Conservation (phyloP, 64 coral and sea anemone genomes). For the Acropora yongei region DNA sequence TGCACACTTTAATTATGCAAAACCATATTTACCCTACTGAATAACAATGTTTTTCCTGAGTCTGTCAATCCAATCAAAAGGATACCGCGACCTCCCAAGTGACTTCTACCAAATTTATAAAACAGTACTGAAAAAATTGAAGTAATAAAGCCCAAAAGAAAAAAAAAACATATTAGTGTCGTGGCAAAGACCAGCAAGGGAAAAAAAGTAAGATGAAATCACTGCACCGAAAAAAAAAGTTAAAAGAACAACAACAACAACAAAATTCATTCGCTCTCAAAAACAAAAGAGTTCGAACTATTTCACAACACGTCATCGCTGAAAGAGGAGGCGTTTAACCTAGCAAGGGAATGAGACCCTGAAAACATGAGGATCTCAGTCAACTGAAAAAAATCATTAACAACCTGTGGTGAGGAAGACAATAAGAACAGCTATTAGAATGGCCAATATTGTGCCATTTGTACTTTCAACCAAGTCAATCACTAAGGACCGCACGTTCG, state of each 20-base stretch:
- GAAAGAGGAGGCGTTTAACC: too few species aligned
- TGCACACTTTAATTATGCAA: not conserved
- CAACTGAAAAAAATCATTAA: not conserved
- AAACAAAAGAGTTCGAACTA: too few species aligned
- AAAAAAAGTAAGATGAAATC: too few species aligned
- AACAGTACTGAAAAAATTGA: constrained; percentile 64
- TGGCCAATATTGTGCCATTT: constrained; percentile 70
- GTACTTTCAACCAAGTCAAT: constrained; percentile 73
- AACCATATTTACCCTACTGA: constrained; percentile 69
- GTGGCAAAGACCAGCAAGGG: too few species aligned
- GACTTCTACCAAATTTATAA: constrained; percentile 62
- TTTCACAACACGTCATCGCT: too few species aligned
- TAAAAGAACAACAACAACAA: too few species aligned
- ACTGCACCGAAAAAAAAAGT: too few species aligned
- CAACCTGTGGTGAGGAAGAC: constrained; percentile 86
- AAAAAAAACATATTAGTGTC: not conserved
- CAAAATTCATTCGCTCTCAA: too few species aligned
- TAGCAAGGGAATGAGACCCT: not conserved
- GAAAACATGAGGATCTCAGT: not conserved
- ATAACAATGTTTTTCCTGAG: constrained; percentile 93
- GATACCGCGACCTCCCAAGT: constrained; percentile 65
- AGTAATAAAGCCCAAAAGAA: not conserved
- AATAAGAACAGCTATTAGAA: constrained; percentile 69
- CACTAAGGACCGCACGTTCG: constrained; percentile 15
- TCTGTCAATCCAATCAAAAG: constrained; percentile 91